phyloP scores from a whole-genome alignment of 1,140 invertebrate species.

The Dendrolimus kikuchii region DNA sequence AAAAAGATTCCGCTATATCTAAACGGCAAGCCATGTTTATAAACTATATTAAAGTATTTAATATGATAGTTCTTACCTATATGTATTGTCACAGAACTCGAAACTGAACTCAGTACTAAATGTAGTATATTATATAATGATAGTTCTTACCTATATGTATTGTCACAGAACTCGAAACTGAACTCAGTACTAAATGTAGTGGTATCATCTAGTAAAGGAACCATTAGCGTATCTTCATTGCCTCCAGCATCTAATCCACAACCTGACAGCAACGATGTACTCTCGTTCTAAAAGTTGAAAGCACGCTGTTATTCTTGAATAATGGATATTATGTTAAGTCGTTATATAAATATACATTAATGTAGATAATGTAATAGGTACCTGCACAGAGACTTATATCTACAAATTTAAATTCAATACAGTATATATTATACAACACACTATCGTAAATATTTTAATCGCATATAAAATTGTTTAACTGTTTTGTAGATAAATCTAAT shows the following conservation, averaged over 20 bases:
- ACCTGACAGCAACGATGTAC: slow-evolving; percentile 74
- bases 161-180: slow-evolving; percentile 85
- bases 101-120: slow-evolving; percentile 81
- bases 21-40: not conserved
- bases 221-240: slow-evolving; percentile 76
- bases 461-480: too few relatives aligned
- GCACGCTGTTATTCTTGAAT: not conserved
- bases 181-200: slow-evolving; percentile 77
- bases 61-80: slow-evolving; percentile 71
- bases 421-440: too few relatives aligned
- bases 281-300: slow-evolving; percentile 73
- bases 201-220: slow-evolving; percentile 76
- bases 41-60: not conserved
- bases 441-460: too few relatives aligned
- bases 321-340: not conserved
- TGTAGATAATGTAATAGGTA: too few relatives aligned
- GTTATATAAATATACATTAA: too few relatives aligned
- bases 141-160: slow-evolving; percentile 78
- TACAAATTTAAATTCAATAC: too few relatives aligned
- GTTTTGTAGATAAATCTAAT: too few relatives aligned
- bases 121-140: slow-evolving; percentile 35
- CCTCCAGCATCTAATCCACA: slow-evolving; percentile 69
- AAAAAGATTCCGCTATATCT: too few relatives aligned
- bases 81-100: slow-evolving; percentile 85
- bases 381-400: too few relatives aligned